Evolutionary conservation across 2,113 vertebrate species (phyloP).

Genomic region (Oreotragus oreotragus): DNA sequence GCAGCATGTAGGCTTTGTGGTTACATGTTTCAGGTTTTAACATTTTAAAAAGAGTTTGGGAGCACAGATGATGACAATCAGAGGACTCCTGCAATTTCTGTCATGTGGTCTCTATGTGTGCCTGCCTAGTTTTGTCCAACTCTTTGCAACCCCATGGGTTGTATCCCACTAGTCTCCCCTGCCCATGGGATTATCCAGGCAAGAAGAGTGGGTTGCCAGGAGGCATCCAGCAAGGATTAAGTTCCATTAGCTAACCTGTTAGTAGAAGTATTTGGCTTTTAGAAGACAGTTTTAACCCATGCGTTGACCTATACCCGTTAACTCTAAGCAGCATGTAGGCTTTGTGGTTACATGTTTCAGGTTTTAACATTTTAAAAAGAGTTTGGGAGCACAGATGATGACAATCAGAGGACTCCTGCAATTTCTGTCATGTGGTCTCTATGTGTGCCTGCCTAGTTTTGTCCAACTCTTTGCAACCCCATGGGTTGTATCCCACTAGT

Average conservation of each 20-base stretch:
- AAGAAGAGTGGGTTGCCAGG: too few relatives aligned
- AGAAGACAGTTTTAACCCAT: background rate
- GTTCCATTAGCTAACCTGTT: slow-evolving; percentile 42
- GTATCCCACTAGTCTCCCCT: background rate
- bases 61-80: background rate
- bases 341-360: background rate
- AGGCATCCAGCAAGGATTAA: slow-evolving; percentile 52
- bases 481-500: background rate
- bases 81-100: background rate
- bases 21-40: background rate
- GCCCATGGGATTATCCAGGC: too few relatives aligned
- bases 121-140: background rate
- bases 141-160: background rate
- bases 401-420: background rate
- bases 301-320: background rate
- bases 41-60: background rate
- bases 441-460: background rate
- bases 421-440: background rate
- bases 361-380: background rate
- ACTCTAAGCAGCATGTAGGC: background rate
- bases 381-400: background rate
- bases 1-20: background rate
- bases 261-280: background rate
- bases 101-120: background rate
- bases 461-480: background rate